Evolutionary conservation across 2,797 vertebrate species (phyloP), one percentile per base, ranked within the genome.

Genomic region (Antennarius maculatus): DNA sequence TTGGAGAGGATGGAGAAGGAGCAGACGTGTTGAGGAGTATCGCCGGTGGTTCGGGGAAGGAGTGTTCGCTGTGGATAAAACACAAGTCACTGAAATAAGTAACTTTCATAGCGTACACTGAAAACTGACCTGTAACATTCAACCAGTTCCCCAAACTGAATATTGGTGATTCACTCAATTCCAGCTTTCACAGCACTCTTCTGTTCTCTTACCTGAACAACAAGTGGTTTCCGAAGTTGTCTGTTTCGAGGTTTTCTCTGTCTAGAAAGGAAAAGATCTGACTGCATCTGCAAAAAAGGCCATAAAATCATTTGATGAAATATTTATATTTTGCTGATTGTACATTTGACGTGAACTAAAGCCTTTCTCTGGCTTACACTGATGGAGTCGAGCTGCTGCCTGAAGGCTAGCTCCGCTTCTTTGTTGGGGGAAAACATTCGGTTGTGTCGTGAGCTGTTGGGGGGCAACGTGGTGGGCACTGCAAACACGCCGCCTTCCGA

Each of bases 1-100:
- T 98, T 98, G 67, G 98, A 96, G 63, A 99, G 92, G 83, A 99
- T 97, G 82, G 97, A 99, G 86, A 99, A 96, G 80, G 97, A 98
- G 81, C 97, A 99, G 79, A 99, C 96, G 0, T 97, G 97, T 67
- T 97, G 97, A 47, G 96, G 93, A 6, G 97, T 93, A 76, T 95
- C 96, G 84, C 97, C 97, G 23, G 98, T 96, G 0, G 97, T 97
- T 58, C 97, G 92, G 23, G 97, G 98, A 9, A 99, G 93, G 80
- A 99, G 93, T 0, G 97, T 99, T 88, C 98, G 92, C 98, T 99
- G 78, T 0, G 27, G 37, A 72, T 0, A 46, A 79, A 13, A 81
- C 41, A 61, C 15, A 69, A 52, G 9, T 5, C 39, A 37, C 15
- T 23, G 5, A 70, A 68, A 3, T 46, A 55, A 39, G 23, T 23